Conservation (phyloP, 1,140 invertebrate genomes). For the Drosophila varians region DNA sequence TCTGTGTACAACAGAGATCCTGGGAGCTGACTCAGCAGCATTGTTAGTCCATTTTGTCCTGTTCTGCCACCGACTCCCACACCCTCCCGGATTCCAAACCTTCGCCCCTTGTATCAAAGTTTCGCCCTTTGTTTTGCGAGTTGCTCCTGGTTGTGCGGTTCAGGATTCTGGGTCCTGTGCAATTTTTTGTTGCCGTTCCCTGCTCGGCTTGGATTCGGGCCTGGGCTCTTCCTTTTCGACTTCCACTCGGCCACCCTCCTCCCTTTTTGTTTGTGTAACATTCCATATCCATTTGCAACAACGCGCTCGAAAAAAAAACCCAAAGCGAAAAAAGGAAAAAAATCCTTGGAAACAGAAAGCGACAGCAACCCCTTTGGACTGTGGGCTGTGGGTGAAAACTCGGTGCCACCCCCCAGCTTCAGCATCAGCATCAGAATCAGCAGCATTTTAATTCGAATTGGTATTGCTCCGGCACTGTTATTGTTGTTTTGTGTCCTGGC, state of each 20-base stretch:
- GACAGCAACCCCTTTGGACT: constrained; percentile 64
- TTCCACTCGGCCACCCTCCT: constrained; percentile 45
- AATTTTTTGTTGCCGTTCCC: constrained; percentile 23
- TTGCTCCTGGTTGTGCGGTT: constrained; percentile 37
- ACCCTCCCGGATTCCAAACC: constrained; percentile 8
- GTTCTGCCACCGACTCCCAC: constrained; percentile 1
- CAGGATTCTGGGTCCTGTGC: constrained; percentile 36
- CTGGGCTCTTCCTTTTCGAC: constrained; percentile 40
- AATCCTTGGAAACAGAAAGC: constrained; percentile 21
- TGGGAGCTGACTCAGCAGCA: constrained; percentile 27
- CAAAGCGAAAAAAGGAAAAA: constrained; percentile 14
- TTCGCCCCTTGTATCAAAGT: constrained; percentile 24
- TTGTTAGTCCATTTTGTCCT: constrained; percentile 22
- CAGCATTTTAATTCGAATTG: constrained; percentile 81
- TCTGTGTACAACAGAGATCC: neutral
- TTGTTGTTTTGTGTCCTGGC: constrained; percentile 58
- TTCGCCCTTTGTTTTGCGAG: constrained; percentile 38
- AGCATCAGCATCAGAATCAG: constrained; percentile 40
- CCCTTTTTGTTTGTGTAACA: constrained; percentile 73
- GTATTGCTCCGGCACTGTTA: constrained; percentile 71
- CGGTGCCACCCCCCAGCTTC: constrained; percentile 13
- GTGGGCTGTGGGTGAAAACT: constrained; percentile 21
- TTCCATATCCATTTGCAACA: constrained; percentile 77
- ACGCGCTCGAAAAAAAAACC: constrained; percentile 31
- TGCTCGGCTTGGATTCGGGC: constrained; percentile 36